Percentiles rank a stretch among this genome's conserved stretches.
These are phyloP conservation scores for Cheiracanthium punctorium DNA, from an alignment of 2,888 invertebrate genomes.

Conservation along the genomic window DNA sequence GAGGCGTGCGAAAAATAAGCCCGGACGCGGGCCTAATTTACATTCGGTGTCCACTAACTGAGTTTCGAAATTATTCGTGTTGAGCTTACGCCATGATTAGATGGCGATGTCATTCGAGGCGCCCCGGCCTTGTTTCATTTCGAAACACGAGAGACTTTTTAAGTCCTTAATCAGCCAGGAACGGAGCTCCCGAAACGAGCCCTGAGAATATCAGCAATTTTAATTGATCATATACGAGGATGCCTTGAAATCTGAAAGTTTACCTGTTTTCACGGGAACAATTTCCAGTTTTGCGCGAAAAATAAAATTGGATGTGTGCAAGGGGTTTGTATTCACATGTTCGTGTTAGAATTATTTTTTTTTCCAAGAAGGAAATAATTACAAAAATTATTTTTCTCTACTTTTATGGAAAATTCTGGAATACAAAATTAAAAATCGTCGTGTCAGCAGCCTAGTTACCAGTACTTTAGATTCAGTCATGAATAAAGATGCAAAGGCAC, in stretches of 20 bases:
- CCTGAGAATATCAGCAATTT: constrained; percentile 12
- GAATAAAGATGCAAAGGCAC: too few relatives aligned
- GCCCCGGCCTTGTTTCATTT: constrained; percentile 9
- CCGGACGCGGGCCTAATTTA: constrained; percentile 34
- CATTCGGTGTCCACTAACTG: constrained; percentile 40
- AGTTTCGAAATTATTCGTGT: constrained; percentile 19
- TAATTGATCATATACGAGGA: constrained; percentile 2
- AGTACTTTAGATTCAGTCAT: too few relatives aligned
- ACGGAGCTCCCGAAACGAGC: neutral
- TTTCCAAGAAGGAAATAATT: neutral
- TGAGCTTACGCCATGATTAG: constrained; percentile 32
- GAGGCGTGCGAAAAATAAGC: constrained; percentile 30
- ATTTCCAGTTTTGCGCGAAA: neutral
- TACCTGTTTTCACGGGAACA: constrained; percentile 1
- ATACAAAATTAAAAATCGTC: neutral
- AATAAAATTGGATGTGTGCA: constrained; percentile 3
- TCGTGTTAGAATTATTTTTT: neutral
- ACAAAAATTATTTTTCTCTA: neutral
- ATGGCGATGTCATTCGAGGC: constrained; percentile 14
- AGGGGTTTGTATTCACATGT: neutral
- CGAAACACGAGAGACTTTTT: constrained; percentile 10
- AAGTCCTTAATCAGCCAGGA: constrained; percentile 11
- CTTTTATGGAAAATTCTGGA: neutral
- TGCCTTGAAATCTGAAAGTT: constrained; percentile 3
- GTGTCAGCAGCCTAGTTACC: too few relatives aligned